Percentiles rank a stretch among this genome's conserved stretches.
phyloP scores from a whole-genome alignment of 2,888 invertebrate genomes.

The Crossocerus cetratus region DNA sequence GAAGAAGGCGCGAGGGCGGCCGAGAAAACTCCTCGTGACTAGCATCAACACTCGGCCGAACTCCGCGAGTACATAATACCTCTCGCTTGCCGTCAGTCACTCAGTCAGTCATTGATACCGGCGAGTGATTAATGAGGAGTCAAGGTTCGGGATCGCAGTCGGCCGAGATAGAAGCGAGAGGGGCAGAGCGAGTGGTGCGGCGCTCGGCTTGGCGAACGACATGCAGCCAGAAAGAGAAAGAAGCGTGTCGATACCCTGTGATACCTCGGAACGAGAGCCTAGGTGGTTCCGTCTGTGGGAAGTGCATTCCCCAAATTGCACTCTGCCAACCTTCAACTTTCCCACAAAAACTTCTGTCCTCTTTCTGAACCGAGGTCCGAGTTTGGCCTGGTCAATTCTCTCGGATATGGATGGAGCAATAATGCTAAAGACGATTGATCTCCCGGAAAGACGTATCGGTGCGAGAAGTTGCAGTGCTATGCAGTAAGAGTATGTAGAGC shows the following conservation, averaged over 20 bases:
- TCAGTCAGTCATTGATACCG: constrained; percentile 76
- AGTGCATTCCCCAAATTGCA: no score
- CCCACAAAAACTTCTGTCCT: no score
- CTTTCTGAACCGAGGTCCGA: no score
- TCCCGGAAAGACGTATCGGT: background rate
- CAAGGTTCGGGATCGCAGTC: constrained; percentile 74
- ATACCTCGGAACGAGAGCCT: no score
- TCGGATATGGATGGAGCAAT: no score
- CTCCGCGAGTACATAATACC: constrained; percentile 69
- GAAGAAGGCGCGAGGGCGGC: no score
- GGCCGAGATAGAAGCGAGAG: constrained; percentile 56
- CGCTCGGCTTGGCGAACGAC: background rate
- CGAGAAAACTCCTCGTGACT: constrained; percentile 40
- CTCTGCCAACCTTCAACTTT: no score
- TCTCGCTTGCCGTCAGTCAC: constrained; percentile 71
- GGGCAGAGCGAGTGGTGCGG: constrained; percentile 50
- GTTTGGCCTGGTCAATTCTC: no score
- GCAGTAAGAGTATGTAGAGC: background rate
- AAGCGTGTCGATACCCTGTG: constrained; percentile 71
- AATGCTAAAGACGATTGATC: no score
- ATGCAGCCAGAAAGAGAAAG: constrained; percentile 60
- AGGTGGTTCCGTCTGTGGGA: no score
- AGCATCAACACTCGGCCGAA: constrained; percentile 56
- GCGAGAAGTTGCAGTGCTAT: background rate
- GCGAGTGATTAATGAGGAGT: constrained; percentile 76